These are phyloP conservation scores for Rhinoptilus africanus DNA, from an alignment of 2,113 vertebrate species.

Conservation along the genomic window DNA sequence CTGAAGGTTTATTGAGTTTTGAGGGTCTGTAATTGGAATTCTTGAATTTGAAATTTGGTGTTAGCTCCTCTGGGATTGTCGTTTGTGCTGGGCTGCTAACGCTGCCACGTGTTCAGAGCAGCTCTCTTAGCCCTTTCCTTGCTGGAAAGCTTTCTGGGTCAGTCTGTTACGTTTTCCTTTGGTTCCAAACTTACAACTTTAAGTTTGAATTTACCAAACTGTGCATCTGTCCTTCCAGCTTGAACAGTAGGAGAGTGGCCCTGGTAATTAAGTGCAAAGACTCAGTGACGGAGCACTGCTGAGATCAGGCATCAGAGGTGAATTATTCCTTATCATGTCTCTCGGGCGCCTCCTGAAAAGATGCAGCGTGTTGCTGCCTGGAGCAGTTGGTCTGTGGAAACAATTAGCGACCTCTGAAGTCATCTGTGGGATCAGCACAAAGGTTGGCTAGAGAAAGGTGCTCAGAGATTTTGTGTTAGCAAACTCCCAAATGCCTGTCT, in stretches of 20 bases:
- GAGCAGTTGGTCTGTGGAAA: not conserved
- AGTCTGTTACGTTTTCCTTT: not conserved
- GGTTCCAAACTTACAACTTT: not conserved
- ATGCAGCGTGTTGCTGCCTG: not conserved
- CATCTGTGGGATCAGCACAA: not conserved
- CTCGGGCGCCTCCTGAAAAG: not conserved
- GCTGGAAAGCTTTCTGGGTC: not conserved
- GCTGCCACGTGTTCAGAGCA: accelerated
- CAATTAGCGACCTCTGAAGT: not conserved
- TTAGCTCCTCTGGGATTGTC: not conserved
- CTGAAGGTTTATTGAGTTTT: not conserved
- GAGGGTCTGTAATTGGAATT: not conserved
- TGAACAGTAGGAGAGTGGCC: not conserved
- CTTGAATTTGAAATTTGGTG: not conserved
- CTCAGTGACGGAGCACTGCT: not conserved
- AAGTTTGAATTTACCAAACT: not conserved
- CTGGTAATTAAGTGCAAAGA: not conserved
- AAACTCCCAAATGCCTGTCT: not conserved
- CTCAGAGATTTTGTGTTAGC: not conserved
- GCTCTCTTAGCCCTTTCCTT: not conserved
- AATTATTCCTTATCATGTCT: not conserved
- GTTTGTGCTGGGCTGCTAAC: not conserved
- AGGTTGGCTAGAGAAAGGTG: not conserved
- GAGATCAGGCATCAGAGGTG: not conserved
- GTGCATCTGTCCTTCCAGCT: not conserved